phyloP scores from a whole-genome alignment of 2,888 invertebrate species.

The Diploptera punctata region DNA sequence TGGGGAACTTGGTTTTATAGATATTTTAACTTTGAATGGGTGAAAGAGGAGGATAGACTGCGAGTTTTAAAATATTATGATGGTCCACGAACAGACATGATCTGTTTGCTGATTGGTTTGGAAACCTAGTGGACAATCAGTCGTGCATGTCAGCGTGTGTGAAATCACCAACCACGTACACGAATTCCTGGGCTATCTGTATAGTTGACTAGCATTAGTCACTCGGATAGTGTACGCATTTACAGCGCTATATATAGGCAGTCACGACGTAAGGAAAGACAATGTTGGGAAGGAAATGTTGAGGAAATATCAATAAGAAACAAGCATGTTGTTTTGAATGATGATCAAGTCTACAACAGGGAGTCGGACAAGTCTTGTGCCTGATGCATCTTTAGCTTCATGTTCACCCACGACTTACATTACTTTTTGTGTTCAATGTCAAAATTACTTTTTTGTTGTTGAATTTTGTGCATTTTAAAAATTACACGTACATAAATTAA shows the following conservation, averaged over 20 bases:
- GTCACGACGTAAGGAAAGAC: conserved; percentile 5
- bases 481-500: too few species aligned
- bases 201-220: neutral
- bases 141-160: conserved; percentile 12
- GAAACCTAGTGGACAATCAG: neutral
- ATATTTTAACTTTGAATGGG: neutral
- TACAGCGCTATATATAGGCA: conserved; percentile 7
- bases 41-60: neutral
- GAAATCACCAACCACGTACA: conserved; percentile 24
- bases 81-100: conserved; percentile 1
- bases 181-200: conserved; percentile 2
- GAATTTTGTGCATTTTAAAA: too few species aligned
- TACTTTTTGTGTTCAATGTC: too few species aligned
- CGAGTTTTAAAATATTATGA: neutral
- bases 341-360: neutral
- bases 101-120: conserved; percentile 2
- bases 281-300: conserved; percentile 27
- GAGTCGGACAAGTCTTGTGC: neutral
- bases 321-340: neutral
- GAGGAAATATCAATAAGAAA: conserved; percentile 27
- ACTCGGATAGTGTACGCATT: neutral
- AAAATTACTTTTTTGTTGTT: too few species aligned
- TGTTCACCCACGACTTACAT: too few species aligned
- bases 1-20: neutral
- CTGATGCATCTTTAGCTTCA: neutral